These are phyloP conservation scores for Pristionchus exspectatus DNA, from an alignment of 2,888 invertebrate genomes.

Conservation along the genomic window DNA sequence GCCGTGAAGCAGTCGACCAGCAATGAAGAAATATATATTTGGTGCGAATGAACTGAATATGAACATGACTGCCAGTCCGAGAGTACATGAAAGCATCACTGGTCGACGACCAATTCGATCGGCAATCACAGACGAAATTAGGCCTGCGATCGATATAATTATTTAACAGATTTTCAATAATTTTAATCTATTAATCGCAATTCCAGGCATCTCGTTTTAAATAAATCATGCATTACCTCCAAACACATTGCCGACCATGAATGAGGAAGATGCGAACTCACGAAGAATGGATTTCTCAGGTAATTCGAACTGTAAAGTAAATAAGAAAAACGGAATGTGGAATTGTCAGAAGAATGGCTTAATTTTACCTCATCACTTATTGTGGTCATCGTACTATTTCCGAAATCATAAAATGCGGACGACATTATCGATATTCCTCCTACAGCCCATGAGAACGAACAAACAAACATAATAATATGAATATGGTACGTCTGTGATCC, in stretches of 20 bases:
- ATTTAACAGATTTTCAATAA: not conserved
- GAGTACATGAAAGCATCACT: constrained; percentile 4
- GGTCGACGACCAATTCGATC: constrained; percentile 53
- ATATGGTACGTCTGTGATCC: not conserved
- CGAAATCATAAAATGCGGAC: constrained; percentile 60
- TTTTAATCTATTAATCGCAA: not conserved
- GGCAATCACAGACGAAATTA: constrained; percentile 26
- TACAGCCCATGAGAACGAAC: constrained; percentile 61
- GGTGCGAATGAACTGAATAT: constrained; percentile 18
- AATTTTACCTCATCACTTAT: constrained; percentile 51
- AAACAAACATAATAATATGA: constrained; percentile 55
- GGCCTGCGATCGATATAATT: not conserved
- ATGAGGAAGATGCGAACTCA: constrained; percentile 65
- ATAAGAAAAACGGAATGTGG: constrained; percentile 18
- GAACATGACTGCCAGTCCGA: constrained; percentile 1
- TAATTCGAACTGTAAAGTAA: constrained; percentile 63
- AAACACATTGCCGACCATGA: constrained; percentile 69
- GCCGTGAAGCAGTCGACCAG: constrained; percentile 14
- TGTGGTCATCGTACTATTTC: constrained; percentile 56
- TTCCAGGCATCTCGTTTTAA: not conserved
- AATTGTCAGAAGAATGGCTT: not conserved
- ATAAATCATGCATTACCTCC: constrained; percentile 58
- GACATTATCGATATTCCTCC: constrained; percentile 60
- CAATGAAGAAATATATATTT: constrained; percentile 52
- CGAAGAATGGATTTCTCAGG: constrained; percentile 61